Evolutionary conservation across 2,888 invertebrate genomes (phyloP).

Genomic region (Carpatolechia fugitivella): DNA sequence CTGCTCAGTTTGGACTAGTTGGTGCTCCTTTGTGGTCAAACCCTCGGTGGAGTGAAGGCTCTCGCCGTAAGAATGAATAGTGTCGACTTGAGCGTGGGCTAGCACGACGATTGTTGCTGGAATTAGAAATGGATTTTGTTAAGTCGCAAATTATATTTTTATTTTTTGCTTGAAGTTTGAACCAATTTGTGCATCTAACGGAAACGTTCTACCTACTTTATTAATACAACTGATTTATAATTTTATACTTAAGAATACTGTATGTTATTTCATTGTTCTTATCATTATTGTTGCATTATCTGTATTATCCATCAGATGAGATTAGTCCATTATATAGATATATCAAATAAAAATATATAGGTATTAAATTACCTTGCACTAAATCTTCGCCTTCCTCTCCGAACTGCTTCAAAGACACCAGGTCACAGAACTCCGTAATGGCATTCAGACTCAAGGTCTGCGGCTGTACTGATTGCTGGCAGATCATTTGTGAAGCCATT

Average conservation of each 20-base stretch:
- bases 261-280: too few relatives aligned
- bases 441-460: constrained; percentile 84
- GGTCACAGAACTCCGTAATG: constrained; percentile 89
- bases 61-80: constrained; percentile 84
- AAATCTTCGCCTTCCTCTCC: constrained; percentile 81
- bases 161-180: background rate
- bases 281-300: too few relatives aligned
- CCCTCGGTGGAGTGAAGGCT: constrained; percentile 78
- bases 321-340: too few relatives aligned
- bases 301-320: too few relatives aligned
- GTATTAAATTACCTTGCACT: constrained; percentile 81
- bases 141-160: background rate
- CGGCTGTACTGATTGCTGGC: constrained; percentile 81
- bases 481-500: constrained; percentile 80
- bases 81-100: constrained; percentile 86
- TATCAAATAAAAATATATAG: too few relatives aligned
- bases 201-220: too few relatives aligned
- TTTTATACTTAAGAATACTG: too few relatives aligned
- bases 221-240: too few relatives aligned
- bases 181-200: too few relatives aligned
- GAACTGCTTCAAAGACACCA: constrained; percentile 85
- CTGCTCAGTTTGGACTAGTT: constrained; percentile 69
- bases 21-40: constrained; percentile 61
- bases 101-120: constrained; percentile 88
- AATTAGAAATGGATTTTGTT: constrained; percentile 29